Conservation (phyloP, 2,888 invertebrate genomes). For the Machimus rusticus region DNA sequence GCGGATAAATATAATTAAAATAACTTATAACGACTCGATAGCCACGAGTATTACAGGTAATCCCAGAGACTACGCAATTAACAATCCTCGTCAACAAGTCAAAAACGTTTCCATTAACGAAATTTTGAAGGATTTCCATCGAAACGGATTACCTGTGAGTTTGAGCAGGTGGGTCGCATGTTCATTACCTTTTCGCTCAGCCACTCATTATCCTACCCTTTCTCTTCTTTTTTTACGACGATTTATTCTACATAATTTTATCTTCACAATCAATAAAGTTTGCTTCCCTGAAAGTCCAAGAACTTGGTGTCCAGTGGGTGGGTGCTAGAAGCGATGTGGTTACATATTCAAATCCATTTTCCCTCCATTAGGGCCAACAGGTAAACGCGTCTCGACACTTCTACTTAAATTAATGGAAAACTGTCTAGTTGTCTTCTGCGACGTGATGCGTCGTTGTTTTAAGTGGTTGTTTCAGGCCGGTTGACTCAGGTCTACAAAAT, state of each 20-base stretch:
- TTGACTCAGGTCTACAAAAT: background rate
- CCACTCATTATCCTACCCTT: background rate
- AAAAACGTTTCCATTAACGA: background rate
- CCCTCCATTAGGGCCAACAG: background rate
- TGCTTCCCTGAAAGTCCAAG: background rate
- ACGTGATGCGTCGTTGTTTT: background rate
- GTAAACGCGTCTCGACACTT: background rate
- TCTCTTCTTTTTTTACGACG: background rate
- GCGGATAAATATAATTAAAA: background rate
- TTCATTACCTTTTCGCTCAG: background rate
- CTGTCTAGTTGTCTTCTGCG: constrained; percentile 1
- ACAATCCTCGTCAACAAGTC: background rate
- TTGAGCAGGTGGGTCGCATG: background rate
- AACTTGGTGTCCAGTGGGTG: background rate
- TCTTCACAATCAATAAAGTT: background rate
- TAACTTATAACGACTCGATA: background rate
- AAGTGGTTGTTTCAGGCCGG: background rate
- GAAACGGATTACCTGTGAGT: background rate
- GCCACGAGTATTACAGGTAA: background rate
- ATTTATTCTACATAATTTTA: background rate
- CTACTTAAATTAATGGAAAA: background rate
- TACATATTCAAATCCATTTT: background rate
- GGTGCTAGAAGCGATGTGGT: background rate
- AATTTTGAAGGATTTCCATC: background rate
- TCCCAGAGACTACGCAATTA: background rate